Evolutionary conservation across 2,797 vertebrate genomes (phyloP).

Genomic region (Syngnathus rostellatus): DNA sequence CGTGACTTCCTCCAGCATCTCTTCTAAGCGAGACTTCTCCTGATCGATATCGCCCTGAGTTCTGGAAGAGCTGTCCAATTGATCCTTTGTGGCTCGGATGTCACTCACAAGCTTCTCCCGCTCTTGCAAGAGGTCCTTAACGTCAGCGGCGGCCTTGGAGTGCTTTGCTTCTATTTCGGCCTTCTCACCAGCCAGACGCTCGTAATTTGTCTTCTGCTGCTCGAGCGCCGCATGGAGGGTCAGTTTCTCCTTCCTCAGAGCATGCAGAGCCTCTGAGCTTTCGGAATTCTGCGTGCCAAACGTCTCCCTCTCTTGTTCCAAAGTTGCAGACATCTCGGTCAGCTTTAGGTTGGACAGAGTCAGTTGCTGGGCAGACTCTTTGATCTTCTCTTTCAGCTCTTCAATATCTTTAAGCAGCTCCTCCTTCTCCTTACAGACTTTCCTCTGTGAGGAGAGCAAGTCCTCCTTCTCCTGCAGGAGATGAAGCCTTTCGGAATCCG

Average conservation of each 20-base stretch:
- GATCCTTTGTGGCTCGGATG: slow-evolving; percentile 57
- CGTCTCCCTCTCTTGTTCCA: slow-evolving; percentile 71
- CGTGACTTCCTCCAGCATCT: slow-evolving; percentile 65
- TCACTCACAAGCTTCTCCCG: slow-evolving; percentile 60
- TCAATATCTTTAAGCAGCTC: slow-evolving; percentile 68
- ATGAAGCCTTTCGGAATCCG: slow-evolving; percentile 71
- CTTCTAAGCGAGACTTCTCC: slow-evolving; percentile 62
- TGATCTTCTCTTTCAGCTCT: slow-evolving; percentile 65
- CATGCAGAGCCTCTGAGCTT: slow-evolving; percentile 65
- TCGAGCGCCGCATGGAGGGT: slow-evolving; percentile 62
- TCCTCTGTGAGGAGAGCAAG: slow-evolving; percentile 67
- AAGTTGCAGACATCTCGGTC: slow-evolving; percentile 44
- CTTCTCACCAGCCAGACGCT: slow-evolving; percentile 56
- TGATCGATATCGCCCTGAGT: slow-evolving; percentile 60
- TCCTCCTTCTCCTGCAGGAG: slow-evolving; percentile 82
- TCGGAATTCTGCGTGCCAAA: slow-evolving; percentile 54
- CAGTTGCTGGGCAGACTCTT: slow-evolving; percentile 50
- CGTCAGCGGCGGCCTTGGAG: slow-evolving; percentile 61
- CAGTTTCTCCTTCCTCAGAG: slow-evolving; percentile 72
- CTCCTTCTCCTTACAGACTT: slow-evolving; percentile 71
- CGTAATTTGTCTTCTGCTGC: slow-evolving; percentile 69
- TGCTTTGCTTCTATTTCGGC: slow-evolving; percentile 68
- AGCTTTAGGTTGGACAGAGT: slow-evolving; percentile 47
- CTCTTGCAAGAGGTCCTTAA: slow-evolving; percentile 59
- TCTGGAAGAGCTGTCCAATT: slow-evolving; percentile 59